These are phyloP conservation scores for Tenthredo notha DNA, from an alignment of 2,888 invertebrate species.

Conservation along the genomic window DNA sequence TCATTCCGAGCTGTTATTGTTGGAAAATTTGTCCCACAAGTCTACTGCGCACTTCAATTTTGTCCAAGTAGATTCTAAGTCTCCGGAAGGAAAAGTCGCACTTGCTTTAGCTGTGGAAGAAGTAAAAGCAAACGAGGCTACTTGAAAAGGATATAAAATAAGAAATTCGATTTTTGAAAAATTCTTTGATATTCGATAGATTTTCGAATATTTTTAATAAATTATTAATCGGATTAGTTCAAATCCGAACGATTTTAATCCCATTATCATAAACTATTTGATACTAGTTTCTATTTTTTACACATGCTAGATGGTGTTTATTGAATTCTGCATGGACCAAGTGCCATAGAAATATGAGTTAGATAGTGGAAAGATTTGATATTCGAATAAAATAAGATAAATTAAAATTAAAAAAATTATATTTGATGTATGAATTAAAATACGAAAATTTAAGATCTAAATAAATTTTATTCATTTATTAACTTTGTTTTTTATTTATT, in stretches of 20 bases:
- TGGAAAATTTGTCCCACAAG: conserved; percentile 78
- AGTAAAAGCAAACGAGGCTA: conserved; percentile 66
- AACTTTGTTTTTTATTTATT: too few relatives aligned
- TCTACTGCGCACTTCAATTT: conserved; percentile 77
- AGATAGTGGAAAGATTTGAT: not conserved
- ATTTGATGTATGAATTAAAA: not conserved
- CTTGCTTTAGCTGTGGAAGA: conserved; percentile 69
- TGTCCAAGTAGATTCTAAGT: conserved; percentile 76
- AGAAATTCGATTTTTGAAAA: not conserved
- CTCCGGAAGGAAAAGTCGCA: conserved; percentile 68
- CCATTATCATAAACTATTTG: not conserved
- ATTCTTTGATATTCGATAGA: not conserved
- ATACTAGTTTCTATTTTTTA: not conserved
- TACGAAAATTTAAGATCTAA: conserved; percentile 18
- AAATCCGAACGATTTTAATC: not conserved
- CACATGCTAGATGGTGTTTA: not conserved
- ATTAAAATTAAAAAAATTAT: not conserved
- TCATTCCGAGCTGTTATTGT: conserved; percentile 78
- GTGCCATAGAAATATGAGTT: not conserved
- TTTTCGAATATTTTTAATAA: not conserved
- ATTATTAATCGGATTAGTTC: not conserved
- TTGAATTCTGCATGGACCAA: not conserved
- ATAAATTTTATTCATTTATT: conserved; percentile 17
- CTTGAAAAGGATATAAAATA: not conserved
- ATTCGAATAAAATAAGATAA: too few relatives aligned